These are phyloP conservation scores for Clarias laeviceps DNA, from an alignment of 2,797 vertebrate genomes.

Conservation along the genomic window DNA sequence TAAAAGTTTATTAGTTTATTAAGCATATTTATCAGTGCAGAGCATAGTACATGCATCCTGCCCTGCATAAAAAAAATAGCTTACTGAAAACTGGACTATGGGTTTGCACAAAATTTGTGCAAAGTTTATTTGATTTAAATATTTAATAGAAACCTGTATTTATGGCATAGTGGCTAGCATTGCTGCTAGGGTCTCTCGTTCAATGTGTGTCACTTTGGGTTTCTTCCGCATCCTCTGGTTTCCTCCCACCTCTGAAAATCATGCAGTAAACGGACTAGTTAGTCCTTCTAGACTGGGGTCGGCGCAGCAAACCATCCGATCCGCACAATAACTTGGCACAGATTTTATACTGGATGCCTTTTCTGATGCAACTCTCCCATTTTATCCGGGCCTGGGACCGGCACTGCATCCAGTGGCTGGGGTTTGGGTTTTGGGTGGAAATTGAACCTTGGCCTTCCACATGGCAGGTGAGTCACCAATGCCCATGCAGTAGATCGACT, in stretches of 20 bases:
- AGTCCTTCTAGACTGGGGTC: too few species aligned
- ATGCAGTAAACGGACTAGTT: too few species aligned
- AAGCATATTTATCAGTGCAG: neutral
- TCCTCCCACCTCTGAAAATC: neutral
- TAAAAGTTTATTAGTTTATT: slow-evolving; percentile 21
- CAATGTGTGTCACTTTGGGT: neutral
- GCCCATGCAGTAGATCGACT: neutral
- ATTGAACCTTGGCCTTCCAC: too few species aligned
- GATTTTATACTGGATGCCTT: too few species aligned
- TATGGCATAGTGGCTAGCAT: too few species aligned
- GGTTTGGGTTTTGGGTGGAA: too few species aligned
- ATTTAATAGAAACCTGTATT: neutral
- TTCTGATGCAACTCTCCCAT: too few species aligned
- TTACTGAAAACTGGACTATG: neutral
- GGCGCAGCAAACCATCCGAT: too few species aligned
- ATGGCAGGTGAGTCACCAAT: too few species aligned
- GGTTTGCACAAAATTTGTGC: neutral
- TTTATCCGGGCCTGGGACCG: too few species aligned
- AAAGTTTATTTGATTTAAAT: neutral
- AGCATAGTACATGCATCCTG: slow-evolving; percentile 1
- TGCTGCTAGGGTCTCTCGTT: neutral
- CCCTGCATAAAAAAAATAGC: neutral
- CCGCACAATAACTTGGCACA: too few species aligned
- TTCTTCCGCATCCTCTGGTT: neutral
- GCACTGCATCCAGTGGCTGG: too few species aligned